Evolutionary conservation across 2,113 vertebrate genomes (phyloP).

Genomic region (Taxidea taxus): DNA sequence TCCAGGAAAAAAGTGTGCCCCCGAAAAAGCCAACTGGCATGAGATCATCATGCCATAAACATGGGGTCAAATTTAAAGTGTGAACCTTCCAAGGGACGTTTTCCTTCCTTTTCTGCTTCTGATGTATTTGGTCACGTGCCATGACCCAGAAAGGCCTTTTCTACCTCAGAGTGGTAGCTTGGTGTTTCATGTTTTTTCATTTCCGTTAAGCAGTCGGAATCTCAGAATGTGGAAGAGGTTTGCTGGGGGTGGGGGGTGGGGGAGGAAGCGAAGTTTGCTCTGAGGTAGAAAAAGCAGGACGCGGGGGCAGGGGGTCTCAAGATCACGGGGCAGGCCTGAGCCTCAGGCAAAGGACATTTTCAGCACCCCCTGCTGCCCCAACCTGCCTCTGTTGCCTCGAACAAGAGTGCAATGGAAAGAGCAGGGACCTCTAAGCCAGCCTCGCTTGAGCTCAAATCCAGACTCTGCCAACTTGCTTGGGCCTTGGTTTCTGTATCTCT

Average conservation of each 20-base stretch:
- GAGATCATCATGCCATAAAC: constrained; percentile 61
- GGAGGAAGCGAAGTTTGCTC: neutral
- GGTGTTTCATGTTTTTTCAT: neutral
- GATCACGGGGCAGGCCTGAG: neutral
- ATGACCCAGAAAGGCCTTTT: constrained; percentile 55
- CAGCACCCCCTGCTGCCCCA: neutral
- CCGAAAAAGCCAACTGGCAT: constrained; percentile 71
- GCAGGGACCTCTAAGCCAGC: neutral
- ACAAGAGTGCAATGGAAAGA: neutral
- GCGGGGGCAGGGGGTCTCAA: neutral
- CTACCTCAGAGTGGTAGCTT: neutral
- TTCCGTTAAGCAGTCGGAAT: constrained; percentile 11
- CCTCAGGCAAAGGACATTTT: neutral
- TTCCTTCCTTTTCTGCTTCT: constrained; percentile 59
- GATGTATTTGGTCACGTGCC: constrained; percentile 51
- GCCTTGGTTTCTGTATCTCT: neutral
- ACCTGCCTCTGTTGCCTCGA: neutral
- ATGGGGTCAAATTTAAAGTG: constrained; percentile 59
- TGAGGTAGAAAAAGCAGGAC: neutral
- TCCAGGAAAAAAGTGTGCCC: constrained; percentile 65
- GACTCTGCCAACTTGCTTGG: neutral
- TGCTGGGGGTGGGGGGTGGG: too few relatives aligned
- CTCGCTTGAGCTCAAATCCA: neutral
- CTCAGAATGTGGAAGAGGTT: neutral
- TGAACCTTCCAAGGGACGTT: constrained; percentile 56